phyloP scores from a whole-genome alignment of 2,888 invertebrate species.

The Melipona bicolor region DNA sequence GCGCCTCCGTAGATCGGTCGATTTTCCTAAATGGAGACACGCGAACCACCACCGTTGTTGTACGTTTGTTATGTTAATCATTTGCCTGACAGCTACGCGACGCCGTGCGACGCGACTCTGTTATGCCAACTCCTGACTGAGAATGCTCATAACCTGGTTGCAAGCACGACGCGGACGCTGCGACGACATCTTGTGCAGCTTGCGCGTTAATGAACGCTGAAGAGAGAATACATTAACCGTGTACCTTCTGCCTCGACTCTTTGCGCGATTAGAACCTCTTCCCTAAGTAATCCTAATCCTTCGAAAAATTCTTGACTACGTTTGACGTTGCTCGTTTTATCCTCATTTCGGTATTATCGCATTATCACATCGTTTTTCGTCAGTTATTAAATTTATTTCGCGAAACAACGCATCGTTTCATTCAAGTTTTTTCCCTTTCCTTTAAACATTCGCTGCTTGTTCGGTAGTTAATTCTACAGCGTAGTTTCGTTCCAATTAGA shows the following conservation, averaged over 20 bases:
- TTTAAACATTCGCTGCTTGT: too few relatives aligned
- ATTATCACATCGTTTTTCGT: background rate
- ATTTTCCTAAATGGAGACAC: background rate
- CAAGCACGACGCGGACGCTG: constrained; percentile 20
- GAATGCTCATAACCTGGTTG: constrained; percentile 61
- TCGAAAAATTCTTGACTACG: background rate
- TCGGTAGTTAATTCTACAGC: too few relatives aligned
- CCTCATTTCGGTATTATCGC: too few relatives aligned
- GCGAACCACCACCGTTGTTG: constrained; percentile 59
- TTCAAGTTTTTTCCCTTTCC: too few relatives aligned
- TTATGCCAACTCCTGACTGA: constrained; percentile 65
- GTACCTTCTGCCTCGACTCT: background rate
- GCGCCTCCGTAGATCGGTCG: background rate
- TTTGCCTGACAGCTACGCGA: constrained; percentile 59
- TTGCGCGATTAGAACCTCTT: background rate
- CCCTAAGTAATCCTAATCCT: background rate
- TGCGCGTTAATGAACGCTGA: background rate
- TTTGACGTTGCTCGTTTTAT: background rate
- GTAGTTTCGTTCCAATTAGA: too few relatives aligned
- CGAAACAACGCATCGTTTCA: too few relatives aligned
- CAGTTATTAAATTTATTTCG: background rate
- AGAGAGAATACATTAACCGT: background rate
- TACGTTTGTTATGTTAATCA: constrained; percentile 79
- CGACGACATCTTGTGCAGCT: background rate
- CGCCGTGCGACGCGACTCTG: constrained; percentile 45